These are phyloP conservation scores for Pseudanteris insignis DNA, from an alignment of 2,888 invertebrate species.

Conservation along the genomic window DNA sequence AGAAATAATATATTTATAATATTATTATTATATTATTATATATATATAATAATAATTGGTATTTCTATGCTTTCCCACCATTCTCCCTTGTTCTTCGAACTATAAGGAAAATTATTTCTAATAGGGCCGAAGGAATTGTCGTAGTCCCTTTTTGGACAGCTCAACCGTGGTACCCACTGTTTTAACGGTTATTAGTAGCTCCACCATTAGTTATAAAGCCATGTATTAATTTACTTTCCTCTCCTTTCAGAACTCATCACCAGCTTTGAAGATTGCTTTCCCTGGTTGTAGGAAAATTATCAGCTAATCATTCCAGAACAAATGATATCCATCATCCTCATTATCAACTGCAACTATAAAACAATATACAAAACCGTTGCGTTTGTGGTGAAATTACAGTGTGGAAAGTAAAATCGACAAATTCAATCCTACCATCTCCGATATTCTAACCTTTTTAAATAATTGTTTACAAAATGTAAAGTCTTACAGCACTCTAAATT, in stretches of 20 bases:
- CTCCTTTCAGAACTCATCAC: conserved; percentile 42
- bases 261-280: conserved; percentile 15
- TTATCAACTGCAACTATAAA: neutral
- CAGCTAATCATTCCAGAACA: conserved; percentile 1
- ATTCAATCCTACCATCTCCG: conserved; percentile 5
- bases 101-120: conserved; percentile 38
- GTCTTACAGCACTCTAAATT: conserved; percentile 8
- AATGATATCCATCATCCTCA: neutral
- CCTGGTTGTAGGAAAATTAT: conserved; percentile 20
- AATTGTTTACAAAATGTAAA: conserved; percentile 1
- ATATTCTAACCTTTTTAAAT: neutral
- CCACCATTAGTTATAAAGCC: neutral
- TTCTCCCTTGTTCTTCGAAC: conserved; percentile 14
- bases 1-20: too few relatives aligned
- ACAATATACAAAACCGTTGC: too few relatives aligned
- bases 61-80: conserved; percentile 50
- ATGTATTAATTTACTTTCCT: conserved; percentile 7
- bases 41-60: conserved; percentile 19
- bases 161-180: neutral
- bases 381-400: too few relatives aligned
- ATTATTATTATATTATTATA: too few relatives aligned
- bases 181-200: neutral
- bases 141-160: conserved; percentile 46
- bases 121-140: conserved; percentile 42
- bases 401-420: neutral